Evolutionary conservation across 1,140 invertebrate genomes (phyloP), one percentile per base, ranked within the genome.

Genomic region (Chironomus tepperi): DNA sequence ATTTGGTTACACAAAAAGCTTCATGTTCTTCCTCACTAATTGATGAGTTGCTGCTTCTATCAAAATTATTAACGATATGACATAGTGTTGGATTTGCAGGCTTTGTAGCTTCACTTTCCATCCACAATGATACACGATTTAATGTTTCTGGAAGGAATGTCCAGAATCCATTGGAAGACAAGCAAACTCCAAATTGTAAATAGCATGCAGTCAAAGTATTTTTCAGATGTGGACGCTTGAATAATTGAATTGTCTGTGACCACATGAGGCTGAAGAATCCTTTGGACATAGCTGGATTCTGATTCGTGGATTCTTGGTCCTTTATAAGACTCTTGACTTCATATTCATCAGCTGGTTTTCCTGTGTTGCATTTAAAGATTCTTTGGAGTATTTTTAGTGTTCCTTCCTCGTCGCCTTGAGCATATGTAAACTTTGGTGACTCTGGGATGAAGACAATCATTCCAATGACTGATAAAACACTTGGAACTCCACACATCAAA

Each of bases 291-390:
- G n/a, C n/a, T 16, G 5, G 6, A 19, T 9, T 21, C 7, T 9
- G 18, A 21, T 70, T 16, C 2, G 9, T 7, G 12, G 42, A 12
- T 42, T 73, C 43, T 43, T 15, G 8, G 2, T 74, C 72, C 43
- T 74, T 34, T 2, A 24, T 12, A 43, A 76, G 42, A 42, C 12
- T 19, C 6, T 12, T 16, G 8, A 73, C 43, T 42, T 34, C 8
- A 19, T 57, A 47, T 19, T 7, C 77, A 12, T 83, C 80, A 9
- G 73, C 74, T 34, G 83, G 77, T 72, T 83, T 83, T 73, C 85
- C 83, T 5, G 83, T 85, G 76, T 88, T 89, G 2, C 84, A 77
- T 0, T 80, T 74, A 74, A 88, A 87, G 19, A 89, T 88, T 43
- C 79, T 81, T 47, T 67, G 34, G 0, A 75, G 42, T 12, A 75